Conservation (phyloP, 2,797 vertebrate genomes). For the Sebastes trivittatus region DNA sequence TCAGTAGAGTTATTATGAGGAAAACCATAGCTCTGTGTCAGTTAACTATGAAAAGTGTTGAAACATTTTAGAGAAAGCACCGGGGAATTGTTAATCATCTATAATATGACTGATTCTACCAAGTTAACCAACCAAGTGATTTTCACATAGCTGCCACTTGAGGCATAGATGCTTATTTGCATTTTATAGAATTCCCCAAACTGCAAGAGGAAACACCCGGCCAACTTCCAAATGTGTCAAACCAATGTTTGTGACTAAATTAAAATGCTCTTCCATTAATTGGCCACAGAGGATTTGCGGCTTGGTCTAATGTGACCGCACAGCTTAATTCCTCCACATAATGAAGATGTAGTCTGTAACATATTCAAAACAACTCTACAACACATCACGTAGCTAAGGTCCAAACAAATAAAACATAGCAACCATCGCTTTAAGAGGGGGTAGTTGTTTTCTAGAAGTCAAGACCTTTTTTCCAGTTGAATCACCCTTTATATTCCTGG, state of each 20-base stretch:
- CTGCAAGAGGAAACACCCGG: constrained; percentile 6
- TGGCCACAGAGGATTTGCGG: constrained; percentile 58
- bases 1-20: not conserved
- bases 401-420: not conserved
- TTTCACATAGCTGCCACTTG: constrained; percentile 14
- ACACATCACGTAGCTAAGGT: not conserved
- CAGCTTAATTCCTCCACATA: constrained; percentile 26
- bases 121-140: not conserved
- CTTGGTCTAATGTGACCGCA: constrained; percentile 44
- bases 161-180: not conserved
- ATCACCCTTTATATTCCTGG: not conserved
- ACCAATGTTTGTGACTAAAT: constrained; percentile 30
- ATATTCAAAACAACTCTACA: constrained; percentile 44
- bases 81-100: not conserved
- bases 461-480: constrained; percentile 5
- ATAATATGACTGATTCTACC: not conserved
- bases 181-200: not conserved
- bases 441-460: not conserved
- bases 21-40: not conserved
- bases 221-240: constrained; percentile 47
- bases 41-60: not conserved
- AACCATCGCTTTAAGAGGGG: not conserved
- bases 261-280: constrained; percentile 50
- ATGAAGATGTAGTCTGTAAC: constrained; percentile 41
- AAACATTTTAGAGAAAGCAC: not conserved